A percentile compares a stretch with the other conserved stretches of the same genome.
phyloP scores from a whole-genome alignment of 2,888 invertebrate genomes.

The Athripsodes cinereus region DNA sequence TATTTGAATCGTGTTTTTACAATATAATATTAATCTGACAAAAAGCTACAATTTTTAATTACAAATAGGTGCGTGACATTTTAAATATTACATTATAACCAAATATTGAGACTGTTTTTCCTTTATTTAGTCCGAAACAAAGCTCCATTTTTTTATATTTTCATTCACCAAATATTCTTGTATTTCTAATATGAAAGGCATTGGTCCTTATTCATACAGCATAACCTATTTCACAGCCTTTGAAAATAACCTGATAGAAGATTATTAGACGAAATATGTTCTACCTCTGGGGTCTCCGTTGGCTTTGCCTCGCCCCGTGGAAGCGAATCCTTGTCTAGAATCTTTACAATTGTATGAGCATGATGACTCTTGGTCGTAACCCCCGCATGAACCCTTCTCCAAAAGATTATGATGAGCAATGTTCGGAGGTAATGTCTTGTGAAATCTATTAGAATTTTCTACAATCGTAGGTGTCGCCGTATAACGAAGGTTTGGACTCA shows the following conservation, averaged over 20 bases:
- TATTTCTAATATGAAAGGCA: constrained; percentile 19
- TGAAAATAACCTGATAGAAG: constrained; percentile 7
- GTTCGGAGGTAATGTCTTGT: constrained; percentile 39
- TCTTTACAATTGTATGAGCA: constrained; percentile 58
- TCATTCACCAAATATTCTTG: not conserved
- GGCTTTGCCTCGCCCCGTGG: constrained; percentile 52
- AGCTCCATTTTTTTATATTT: not conserved
- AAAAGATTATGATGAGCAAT: constrained; percentile 39
- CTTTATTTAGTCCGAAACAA: too few relatives aligned
- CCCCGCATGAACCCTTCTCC: constrained; percentile 36
- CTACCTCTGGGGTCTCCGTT: constrained; percentile 29
- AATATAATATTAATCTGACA: too few relatives aligned
- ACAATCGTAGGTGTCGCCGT: constrained; percentile 67
- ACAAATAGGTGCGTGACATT: too few relatives aligned
- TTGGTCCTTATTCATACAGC: constrained; percentile 21
- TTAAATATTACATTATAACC: too few relatives aligned
- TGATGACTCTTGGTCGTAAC: constrained; percentile 57
- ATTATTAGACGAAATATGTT: constrained; percentile 24
- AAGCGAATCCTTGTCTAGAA: constrained; percentile 63
- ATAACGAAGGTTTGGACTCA: constrained; percentile 53
- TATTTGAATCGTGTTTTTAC: too few relatives aligned
- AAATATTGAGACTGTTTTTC: too few relatives aligned
- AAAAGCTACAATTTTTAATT: too few relatives aligned
- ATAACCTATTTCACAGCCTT: constrained; percentile 26
- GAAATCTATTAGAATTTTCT: constrained; percentile 43